These are phyloP conservation scores for Gryllus bimaculatus DNA, from an alignment of 1,140 invertebrate genomes.

Conservation along the genomic window DNA sequence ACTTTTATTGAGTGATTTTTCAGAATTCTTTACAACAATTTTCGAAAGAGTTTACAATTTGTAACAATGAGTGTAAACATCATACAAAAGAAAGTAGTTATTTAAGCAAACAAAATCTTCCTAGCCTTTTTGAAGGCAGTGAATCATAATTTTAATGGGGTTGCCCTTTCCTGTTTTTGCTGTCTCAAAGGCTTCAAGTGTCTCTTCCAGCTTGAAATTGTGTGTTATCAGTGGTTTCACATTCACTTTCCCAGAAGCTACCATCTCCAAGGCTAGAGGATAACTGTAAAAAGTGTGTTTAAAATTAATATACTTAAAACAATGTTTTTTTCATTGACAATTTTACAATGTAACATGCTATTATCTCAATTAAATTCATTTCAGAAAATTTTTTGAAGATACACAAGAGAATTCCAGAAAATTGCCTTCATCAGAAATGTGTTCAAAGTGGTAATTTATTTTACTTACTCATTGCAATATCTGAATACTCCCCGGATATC, in stretches of 20 bases:
- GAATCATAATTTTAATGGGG: constrained; percentile 89
- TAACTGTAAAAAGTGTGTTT: constrained; percentile 48
- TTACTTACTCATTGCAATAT: constrained; percentile 77
- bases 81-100: no score
- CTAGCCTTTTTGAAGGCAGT: constrained; percentile 40
- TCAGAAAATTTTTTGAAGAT: neutral
- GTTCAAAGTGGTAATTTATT: neutral
- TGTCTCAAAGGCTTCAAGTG: constrained; percentile 77
- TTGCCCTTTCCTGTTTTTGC: constrained; percentile 56
- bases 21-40: no score
- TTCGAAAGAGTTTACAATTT: no score
- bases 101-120: neutral
- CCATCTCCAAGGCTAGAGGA: constrained; percentile 69
- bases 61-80: no score
- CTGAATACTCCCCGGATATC: constrained; percentile 87
- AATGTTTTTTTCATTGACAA: no score
- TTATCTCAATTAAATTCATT: neutral
- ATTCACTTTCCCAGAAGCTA: constrained; percentile 72
- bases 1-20: no score
- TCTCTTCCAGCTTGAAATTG: constrained; percentile 75
- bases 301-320: neutral
- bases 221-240: constrained; percentile 87
- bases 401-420: neutral
- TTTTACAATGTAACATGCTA: neutral
- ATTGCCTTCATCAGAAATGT: neutral